Percentiles rank a stretch among this genome's conserved stretches.
phyloP scores from a whole-genome alignment of 23 tunicate species.

The Trididemnum clinides region DNA sequence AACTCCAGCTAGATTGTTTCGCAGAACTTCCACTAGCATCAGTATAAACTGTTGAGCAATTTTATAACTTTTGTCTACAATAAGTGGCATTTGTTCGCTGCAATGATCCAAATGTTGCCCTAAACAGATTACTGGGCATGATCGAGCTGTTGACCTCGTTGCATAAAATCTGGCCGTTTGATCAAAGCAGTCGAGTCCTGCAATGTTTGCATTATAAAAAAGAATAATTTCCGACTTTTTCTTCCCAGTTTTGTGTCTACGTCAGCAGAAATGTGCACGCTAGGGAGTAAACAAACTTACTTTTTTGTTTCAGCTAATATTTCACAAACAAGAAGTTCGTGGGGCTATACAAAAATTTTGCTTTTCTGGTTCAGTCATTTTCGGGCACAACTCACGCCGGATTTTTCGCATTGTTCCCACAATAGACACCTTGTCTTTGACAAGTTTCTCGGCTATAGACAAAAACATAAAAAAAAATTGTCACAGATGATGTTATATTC shows the following conservation, averaged over 20 bases:
- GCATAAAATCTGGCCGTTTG: background rate
- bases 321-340: background rate
- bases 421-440: background rate
- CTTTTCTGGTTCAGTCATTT: conserved; percentile 20
- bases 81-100: background rate
- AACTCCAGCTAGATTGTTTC: background rate
- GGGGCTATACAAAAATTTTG: background rate
- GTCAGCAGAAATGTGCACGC: background rate
- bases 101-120: conserved; percentile 11
- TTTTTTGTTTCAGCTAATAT: background rate
- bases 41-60: background rate
- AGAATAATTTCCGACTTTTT: background rate
- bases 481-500: conserved; percentile 5
- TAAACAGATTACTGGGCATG: conserved; percentile 18
- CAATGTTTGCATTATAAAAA: conserved; percentile 3
- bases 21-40: background rate
- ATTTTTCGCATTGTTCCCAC: conserved; percentile 14
- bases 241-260: background rate
- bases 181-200: background rate
- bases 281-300: background rate
- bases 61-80: background rate
- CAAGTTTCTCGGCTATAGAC: conserved; percentile 8
- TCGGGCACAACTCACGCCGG: background rate
- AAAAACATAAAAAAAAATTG: background rate
- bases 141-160: background rate